Evolutionary conservation across 2,113 vertebrate species (phyloP).

Genomic region (Sporophila hypoxantha): DNA sequence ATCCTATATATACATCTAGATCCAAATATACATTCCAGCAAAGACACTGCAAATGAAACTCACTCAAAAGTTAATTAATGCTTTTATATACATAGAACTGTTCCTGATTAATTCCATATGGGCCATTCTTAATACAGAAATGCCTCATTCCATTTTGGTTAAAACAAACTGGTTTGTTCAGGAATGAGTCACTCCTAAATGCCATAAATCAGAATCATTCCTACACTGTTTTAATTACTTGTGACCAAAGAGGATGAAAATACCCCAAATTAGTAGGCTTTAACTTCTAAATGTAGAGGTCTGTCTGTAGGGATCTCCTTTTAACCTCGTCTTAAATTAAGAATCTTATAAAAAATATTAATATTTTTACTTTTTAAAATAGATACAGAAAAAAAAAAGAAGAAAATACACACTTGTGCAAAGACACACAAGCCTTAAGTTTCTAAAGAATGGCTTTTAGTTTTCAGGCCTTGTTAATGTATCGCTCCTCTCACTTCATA

Average conservation of each 20-base stretch:
- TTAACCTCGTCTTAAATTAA: not conserved
- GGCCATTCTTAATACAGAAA: slow-evolving; percentile 12
- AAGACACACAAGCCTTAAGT: not conserved
- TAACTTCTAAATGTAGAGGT: not conserved
- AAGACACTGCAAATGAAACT: slow-evolving; percentile 18
- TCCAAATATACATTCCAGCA: slow-evolving; percentile 9
- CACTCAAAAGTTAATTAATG: slow-evolving; percentile 44
- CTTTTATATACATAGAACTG: slow-evolving; percentile 14
- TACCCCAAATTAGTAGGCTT: not conserved
- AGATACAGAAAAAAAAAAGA: not conserved
- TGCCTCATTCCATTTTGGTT: not conserved
- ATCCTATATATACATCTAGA: not conserved
- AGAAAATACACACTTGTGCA: not conserved
- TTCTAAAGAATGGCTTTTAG: not conserved
- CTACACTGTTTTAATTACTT: not conserved
- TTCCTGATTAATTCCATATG: slow-evolving; percentile 38
- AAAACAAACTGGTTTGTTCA: not conserved
- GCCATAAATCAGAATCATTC: not conserved
- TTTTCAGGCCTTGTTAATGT: not conserved
- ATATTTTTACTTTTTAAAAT: not conserved
- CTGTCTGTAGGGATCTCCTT: not conserved
- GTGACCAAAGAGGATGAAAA: not conserved
- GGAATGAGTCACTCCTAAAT: not conserved
- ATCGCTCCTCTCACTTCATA: not conserved
- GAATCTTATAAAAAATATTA: not conserved